These are phyloP conservation scores for Gorsachius goisagi DNA, from an alignment of 2,113 vertebrate species.

Conservation along the genomic window DNA sequence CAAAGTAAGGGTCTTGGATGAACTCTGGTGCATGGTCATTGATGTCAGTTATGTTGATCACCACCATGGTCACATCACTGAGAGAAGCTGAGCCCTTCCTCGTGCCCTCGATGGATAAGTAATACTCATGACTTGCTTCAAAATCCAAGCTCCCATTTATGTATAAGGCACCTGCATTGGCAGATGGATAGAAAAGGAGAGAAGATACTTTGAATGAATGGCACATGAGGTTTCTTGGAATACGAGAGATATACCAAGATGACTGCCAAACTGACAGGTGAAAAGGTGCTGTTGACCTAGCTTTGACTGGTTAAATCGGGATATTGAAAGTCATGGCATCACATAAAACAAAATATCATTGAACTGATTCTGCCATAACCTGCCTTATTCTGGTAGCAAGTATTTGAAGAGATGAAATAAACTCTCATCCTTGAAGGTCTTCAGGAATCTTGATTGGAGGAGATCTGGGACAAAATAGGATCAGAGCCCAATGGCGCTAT, in stretches of 20 bases:
- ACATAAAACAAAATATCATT: neutral
- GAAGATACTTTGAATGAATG: neutral
- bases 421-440: neutral
- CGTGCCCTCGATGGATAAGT: slow-evolving; percentile 88
- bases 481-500: neutral
- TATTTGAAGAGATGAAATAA: neutral
- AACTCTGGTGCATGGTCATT: slow-evolving; percentile 91
- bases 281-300: neutral
- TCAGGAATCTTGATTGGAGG: neutral
- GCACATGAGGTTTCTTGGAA: neutral
- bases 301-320: neutral
- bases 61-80: slow-evolving; percentile 84
- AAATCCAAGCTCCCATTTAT: slow-evolving; percentile 87
- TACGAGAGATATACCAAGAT: neutral
- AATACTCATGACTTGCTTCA: slow-evolving; percentile 83
- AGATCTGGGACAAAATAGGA: neutral
- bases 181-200: neutral
- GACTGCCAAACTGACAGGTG: neutral
- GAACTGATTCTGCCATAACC: neutral
- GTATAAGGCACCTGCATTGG: slow-evolving; percentile 73
- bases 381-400: neutral
- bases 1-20: slow-evolving; percentile 74
- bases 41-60: slow-evolving; percentile 89
- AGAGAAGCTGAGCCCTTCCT: slow-evolving; percentile 82
- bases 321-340: neutral